Base-by-base conservation (phyloP, 2,888 invertebrate species). In the Prosopocoilus inquinatus region DNA sequence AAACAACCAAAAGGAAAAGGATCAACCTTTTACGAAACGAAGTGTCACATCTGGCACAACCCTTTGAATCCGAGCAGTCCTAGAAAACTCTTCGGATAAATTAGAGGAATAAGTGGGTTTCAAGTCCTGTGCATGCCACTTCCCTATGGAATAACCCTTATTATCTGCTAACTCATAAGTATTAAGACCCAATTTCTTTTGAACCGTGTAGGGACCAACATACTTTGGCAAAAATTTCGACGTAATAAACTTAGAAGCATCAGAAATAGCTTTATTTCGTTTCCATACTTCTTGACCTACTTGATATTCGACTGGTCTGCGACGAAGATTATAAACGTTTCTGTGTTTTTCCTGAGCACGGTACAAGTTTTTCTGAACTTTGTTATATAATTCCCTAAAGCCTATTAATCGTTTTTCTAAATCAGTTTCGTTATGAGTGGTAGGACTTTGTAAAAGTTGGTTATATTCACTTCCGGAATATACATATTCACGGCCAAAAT, bases 231-330 rank as follows among this genome's bases (percentile, higher is more conserved):
- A 61, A 7, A 65, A 45, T 51, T 65, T 64, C 5, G 51, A 53
- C 2, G 49, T 46, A 55, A 59, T 64, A 15, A 56, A 28, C 20
- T 62, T 50, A 11, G 55, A 13, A 11, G 56, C 59, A 36, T 49
- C 53, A 38, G 64, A 66, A 8, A 60, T 39, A 39, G 55, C 50
- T 16, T 55, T 53, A 47, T 61, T 61, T 12, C 36, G 12, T 35
- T 58, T 60, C 62, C 62, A 64, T 20, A 64, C 58, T 49, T 45
- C 53, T 33, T 65, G 59, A 50, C 60, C 62, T 47, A 59, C 56
- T 9, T 59, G 43, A 55, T 36, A 65, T 12, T 3, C n/a, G 12
- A 5, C 36, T 11, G 9, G 9, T 12, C 36, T 36, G 9, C 11
- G 9, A 11, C 63, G 47, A 9, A 64, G 49, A 52, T 64, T 60